Percentiles rank a stretch among this genome's conserved stretches.
Evolutionary conservation across 2,797 vertebrate genomes (phyloP).

Genomic region (Sandelia bainsii): DNA sequence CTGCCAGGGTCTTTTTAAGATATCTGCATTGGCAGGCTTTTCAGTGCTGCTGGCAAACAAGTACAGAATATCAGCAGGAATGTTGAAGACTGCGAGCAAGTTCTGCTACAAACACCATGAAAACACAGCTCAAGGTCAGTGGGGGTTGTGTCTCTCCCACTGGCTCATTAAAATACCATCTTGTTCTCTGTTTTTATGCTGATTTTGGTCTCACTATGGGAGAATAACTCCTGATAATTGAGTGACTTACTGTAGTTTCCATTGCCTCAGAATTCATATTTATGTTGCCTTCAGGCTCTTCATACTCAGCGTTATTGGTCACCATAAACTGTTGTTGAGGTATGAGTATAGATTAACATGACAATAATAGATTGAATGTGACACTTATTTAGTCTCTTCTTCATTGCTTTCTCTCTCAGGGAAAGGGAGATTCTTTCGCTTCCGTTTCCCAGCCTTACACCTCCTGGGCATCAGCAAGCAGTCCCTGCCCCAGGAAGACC

Average conservation of each 20-base stretch:
- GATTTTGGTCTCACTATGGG: conserved; percentile 17
- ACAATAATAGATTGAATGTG: not conserved
- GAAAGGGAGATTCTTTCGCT: conserved; percentile 91
- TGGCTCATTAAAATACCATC: conserved; percentile 49
- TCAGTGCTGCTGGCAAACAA: conserved; percentile 60
- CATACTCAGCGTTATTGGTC: not conserved
- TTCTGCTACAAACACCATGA: conserved; percentile 37
- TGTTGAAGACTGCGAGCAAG: conserved; percentile 19
- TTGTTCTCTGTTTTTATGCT: conserved; percentile 26
- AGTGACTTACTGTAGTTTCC: not conserved
- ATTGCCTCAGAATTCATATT: not conserved
- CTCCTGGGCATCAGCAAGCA: conserved; percentile 94
- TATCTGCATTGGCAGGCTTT: conserved; percentile 59
- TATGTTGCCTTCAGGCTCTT: not conserved
- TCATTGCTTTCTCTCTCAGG: conserved; percentile 52
- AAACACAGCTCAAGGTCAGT: conserved; percentile 45
- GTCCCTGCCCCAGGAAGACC: conserved; percentile 96
- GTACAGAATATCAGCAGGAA: conserved; percentile 31
- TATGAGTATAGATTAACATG: not conserved
- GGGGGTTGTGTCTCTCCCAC: conserved; percentile 14
- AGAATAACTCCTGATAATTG: conserved; percentile 10
- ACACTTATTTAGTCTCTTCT: not conserved
- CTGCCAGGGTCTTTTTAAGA: conserved; percentile 68
- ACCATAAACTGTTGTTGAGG: not conserved
- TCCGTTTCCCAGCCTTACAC: conserved; percentile 90